Evolutionary conservation across 2,113 vertebrate genomes (phyloP).

Genomic region (Atlantisia rogersi): DNA sequence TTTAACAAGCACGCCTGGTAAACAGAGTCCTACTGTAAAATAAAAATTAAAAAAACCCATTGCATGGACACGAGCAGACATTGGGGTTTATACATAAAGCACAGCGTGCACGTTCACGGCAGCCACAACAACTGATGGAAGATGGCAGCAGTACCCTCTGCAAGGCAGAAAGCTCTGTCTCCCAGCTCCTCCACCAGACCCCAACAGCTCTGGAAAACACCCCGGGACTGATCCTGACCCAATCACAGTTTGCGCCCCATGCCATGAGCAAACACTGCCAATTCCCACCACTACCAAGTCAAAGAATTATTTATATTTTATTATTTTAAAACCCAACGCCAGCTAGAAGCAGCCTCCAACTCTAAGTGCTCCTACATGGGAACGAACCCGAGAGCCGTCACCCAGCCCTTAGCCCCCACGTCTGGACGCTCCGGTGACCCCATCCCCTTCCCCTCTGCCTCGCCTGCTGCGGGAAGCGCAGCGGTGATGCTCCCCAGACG

Average conservation of each 20-base stretch:
- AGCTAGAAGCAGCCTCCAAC: not conserved
- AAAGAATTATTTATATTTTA: not conserved
- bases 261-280: not conserved
- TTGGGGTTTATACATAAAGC: not conserved
- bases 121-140: not conserved
- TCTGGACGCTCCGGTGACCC: accelerated
- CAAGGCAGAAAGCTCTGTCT: not conserved
- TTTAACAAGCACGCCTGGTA: not conserved
- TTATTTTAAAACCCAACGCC: not conserved
- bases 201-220: not conserved
- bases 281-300: not conserved
- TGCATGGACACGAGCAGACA: not conserved
- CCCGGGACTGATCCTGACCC: no score
- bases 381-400: not conserved
- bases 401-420: accelerated
- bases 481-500: not conserved
- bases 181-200: not conserved
- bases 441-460: not conserved
- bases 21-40: not conserved
- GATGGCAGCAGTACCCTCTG: not conserved
- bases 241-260: not conserved
- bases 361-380: not conserved
- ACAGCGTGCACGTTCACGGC: not conserved
- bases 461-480: accelerated
- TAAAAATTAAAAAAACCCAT: not conserved